Evolutionary conservation across 2,113 vertebrate species (phyloP).

Genomic region (Prinia subflava): DNA sequence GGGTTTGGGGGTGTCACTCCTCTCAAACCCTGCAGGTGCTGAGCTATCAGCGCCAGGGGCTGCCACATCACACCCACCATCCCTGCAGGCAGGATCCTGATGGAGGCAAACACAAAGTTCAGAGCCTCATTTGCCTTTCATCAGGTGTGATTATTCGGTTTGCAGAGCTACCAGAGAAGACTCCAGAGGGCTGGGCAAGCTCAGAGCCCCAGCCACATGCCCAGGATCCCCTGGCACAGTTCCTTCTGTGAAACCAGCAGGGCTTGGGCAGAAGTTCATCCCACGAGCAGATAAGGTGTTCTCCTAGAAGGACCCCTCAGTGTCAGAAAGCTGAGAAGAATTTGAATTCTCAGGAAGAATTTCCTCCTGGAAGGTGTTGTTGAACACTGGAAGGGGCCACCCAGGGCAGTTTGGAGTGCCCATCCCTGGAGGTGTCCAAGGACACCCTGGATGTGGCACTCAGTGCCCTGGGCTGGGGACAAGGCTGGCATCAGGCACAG

Average conservation of each 20-base stretch:
- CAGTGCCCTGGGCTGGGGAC: background rate
- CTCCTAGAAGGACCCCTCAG: background rate
- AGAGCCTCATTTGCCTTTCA: background rate
- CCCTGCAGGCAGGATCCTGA: background rate
- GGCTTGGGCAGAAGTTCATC: background rate
- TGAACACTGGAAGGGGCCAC: background rate
- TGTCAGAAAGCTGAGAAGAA: background rate
- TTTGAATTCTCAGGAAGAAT: background rate
- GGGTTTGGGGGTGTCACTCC: background rate
- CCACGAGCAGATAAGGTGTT: background rate
- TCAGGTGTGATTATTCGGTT: rapidly evolving
- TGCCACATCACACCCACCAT: background rate
- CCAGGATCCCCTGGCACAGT: background rate
- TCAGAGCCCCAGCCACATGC: background rate
- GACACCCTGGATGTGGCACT: background rate
- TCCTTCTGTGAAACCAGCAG: background rate
- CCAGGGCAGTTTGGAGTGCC: background rate
- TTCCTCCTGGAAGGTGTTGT: background rate
- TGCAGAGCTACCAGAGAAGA: background rate
- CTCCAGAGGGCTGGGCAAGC: background rate
- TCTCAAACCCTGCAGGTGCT: background rate
- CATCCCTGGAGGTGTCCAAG: background rate
- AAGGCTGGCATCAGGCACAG: background rate
- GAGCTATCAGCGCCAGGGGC: background rate
- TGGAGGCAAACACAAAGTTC: background rate